These are phyloP conservation scores for Hemichromis elongatus DNA, from an alignment of 2,113 vertebrate genomes.

Conservation along the genomic window DNA sequence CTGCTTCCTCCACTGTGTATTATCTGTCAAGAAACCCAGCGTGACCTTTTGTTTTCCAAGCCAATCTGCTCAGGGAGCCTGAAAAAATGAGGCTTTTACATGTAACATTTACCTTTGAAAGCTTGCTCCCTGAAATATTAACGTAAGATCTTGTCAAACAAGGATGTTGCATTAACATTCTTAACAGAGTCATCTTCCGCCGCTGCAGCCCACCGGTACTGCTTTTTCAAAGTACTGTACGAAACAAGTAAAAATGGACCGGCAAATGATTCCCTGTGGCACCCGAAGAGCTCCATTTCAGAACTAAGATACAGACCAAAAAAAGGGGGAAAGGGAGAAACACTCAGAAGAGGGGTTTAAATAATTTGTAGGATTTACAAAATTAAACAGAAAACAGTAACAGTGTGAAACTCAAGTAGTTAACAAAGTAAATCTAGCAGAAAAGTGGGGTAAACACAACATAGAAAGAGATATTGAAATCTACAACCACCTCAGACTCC, in stretches of 20 bases:
- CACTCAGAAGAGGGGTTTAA: not conserved
- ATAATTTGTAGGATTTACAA: not conserved
- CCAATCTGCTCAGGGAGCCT: constrained; percentile 7
- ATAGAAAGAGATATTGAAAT: not conserved
- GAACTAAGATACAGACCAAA: not conserved
- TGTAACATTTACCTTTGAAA: constrained; percentile 33
- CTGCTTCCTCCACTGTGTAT: not conserved
- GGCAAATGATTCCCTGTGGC: not conserved
- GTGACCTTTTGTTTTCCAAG: not conserved
- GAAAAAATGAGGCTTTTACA: constrained; percentile 22
- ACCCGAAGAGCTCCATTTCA: not conserved
- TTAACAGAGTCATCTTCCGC: not conserved
- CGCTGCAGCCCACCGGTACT: not conserved
- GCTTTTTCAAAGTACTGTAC: not conserved
- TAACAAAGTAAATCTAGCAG: not conserved
- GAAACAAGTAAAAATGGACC: not conserved
- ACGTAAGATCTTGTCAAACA: constrained; percentile 41
- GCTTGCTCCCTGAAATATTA: constrained; percentile 46
- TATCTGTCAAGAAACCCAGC: not conserved
- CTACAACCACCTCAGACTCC: not conserved
- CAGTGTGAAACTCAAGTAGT: not conserved
- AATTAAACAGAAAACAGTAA: not conserved
- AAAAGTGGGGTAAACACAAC: not conserved
- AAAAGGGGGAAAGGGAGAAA: not conserved
- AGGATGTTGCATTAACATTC: constrained; percentile 49